Evolutionary conservation across 2,113 vertebrate genomes (phyloP).

Genomic region (Erythrocebus patas): DNA sequence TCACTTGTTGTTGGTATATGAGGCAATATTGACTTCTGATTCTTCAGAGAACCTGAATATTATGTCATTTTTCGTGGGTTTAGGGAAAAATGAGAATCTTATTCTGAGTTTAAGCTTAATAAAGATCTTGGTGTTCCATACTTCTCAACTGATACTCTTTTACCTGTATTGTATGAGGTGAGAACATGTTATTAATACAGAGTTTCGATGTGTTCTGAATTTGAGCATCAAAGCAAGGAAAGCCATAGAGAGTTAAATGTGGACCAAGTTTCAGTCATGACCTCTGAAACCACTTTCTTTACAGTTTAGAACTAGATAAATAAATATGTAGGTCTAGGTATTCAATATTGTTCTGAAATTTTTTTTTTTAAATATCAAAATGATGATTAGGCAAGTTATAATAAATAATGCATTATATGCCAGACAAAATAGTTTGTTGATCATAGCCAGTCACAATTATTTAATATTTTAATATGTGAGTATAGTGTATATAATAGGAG

Average conservation of each 20-base stretch:
- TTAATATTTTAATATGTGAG: background rate
- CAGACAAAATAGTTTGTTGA: background rate
- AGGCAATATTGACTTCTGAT: slow-evolving; percentile 9
- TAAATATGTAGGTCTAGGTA: background rate
- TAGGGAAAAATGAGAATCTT: background rate
- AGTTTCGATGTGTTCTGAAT: background rate
- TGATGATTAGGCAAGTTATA: background rate
- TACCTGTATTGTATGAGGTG: background rate
- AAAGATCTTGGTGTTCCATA: background rate
- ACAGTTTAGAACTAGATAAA: background rate
- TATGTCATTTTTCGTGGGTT: background rate
- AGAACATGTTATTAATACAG: background rate
- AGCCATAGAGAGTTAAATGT: background rate
- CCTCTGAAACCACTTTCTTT: background rate
- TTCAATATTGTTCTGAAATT: background rate
- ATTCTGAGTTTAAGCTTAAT: background rate
- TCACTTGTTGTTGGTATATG: background rate
- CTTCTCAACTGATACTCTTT: background rate
- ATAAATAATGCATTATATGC: background rate
- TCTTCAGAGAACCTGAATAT: background rate
- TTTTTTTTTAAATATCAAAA: background rate
- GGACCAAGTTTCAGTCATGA: background rate
- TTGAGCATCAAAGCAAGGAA: background rate
- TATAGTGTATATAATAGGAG: background rate
- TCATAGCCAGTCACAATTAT: background rate